Conservation (phyloP, 2,113 vertebrate species). For the Pteropus alecto region DNA sequence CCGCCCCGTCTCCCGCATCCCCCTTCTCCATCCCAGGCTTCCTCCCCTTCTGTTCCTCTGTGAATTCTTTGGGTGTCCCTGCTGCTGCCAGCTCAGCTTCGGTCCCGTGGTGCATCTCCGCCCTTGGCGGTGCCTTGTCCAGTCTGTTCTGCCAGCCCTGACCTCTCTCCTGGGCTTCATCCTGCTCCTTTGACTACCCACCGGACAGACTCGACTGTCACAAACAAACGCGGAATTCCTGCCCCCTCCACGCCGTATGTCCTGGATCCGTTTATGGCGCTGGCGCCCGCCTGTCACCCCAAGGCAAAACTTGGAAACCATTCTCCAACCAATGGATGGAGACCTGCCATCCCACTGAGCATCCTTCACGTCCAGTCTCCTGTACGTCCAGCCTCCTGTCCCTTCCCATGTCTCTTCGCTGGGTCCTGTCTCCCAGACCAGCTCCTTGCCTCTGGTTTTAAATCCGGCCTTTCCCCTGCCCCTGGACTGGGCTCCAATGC, state of each 20-base stretch:
- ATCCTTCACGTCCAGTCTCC: background rate
- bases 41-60: background rate
- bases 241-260: background rate
- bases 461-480: background rate
- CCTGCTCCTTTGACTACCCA: background rate
- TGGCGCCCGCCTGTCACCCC: background rate
- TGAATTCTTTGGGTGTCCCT: background rate
- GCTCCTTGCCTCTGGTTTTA: background rate
- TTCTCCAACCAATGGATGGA: background rate
- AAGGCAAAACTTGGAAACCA: background rate
- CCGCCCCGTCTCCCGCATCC: accelerated
- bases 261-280: no score
- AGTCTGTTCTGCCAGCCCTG: background rate
- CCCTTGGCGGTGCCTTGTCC: background rate
- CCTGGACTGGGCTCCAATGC: background rate
- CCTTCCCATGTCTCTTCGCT: background rate
- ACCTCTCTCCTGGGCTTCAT: background rate
- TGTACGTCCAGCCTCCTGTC: background rate
- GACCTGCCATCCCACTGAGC: background rate
- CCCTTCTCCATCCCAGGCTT: background rate
- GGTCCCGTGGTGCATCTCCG: no score
- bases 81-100: background rate
- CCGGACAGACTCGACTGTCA: background rate
- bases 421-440: background rate
- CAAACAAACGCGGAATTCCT: background rate